Evolutionary conservation across 2,888 invertebrate genomes (phyloP).

Genomic region (Tipula helvola): DNA sequence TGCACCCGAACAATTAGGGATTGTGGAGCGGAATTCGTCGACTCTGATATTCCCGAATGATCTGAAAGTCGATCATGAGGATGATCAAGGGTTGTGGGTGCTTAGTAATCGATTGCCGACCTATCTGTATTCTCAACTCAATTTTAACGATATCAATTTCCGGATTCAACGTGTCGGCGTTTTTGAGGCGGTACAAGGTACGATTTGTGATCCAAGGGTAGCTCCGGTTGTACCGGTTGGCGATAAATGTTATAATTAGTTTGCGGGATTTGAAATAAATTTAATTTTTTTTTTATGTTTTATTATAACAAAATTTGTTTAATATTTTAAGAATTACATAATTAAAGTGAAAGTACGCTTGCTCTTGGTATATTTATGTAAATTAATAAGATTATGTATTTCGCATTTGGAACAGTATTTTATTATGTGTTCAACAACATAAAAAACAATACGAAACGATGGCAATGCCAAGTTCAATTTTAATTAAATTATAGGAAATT

Average conservation of each 20-base stretch:
- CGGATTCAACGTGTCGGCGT: slow-evolving; percentile 56
- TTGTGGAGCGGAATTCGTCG: slow-evolving; percentile 47
- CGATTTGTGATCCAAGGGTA: slow-evolving; percentile 53
- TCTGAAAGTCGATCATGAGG: slow-evolving; percentile 58
- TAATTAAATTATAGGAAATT: neutral
- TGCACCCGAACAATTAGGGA: slow-evolving; percentile 44
- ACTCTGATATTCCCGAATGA: slow-evolving; percentile 71
- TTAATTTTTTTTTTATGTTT: neutral
- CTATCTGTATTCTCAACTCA: slow-evolving; percentile 52
- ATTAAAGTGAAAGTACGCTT: neutral
- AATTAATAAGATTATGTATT: too few species aligned
- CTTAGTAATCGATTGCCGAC: slow-evolving; percentile 62
- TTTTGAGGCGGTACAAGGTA: slow-evolving; percentile 47
- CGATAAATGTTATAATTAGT: neutral
- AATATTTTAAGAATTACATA: neutral
- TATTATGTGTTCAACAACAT: neutral
- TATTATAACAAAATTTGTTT: neutral
- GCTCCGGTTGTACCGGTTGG: slow-evolving; percentile 14
- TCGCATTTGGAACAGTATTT: neutral
- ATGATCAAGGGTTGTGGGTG: slow-evolving; percentile 56
- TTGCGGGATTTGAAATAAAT: neutral
- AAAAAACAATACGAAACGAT: neutral
- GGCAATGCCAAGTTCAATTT: neutral
- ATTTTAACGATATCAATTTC: slow-evolving; percentile 56
- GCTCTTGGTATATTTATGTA: too few species aligned